phyloP scores from a whole-genome alignment of 2,797 vertebrate genomes.

The Benthosema pterotum region DNA sequence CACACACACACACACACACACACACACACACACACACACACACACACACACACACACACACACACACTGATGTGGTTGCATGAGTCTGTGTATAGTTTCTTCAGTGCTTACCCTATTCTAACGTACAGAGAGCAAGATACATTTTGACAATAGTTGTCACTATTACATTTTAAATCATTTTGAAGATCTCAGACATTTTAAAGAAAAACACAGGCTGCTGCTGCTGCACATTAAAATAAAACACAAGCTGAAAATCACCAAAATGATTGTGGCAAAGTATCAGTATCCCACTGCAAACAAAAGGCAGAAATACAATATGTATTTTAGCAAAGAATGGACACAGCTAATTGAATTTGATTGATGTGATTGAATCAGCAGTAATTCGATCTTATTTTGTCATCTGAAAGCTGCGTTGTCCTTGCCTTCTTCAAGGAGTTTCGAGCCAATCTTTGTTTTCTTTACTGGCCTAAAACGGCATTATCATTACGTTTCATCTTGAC shows the following conservation, averaged over 20 bases:
- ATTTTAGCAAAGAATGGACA: conserved; percentile 13
- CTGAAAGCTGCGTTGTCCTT: conserved; percentile 50
- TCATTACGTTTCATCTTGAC: conserved; percentile 5
- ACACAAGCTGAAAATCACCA: too few relatives aligned
- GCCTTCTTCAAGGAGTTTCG: conserved; percentile 22
- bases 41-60: conserved; percentile 1
- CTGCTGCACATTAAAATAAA: too few relatives aligned
- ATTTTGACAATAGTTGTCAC: conserved; percentile 31
- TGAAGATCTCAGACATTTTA: too few relatives aligned
- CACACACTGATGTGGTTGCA: not conserved
- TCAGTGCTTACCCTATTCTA: conserved; percentile 22
- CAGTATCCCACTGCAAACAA: not conserved
- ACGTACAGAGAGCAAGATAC: conserved; percentile 17
- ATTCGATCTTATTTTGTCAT: conserved; percentile 41
- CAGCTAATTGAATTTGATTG: conserved; percentile 14
- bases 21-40: conserved; percentile 8
- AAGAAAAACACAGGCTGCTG: too few relatives aligned
- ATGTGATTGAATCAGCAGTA: conserved; percentile 43
- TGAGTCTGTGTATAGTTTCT: conserved; percentile 14
- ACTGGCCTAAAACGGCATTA: conserved; percentile 19
- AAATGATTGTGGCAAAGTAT: too few relatives aligned
- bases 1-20: conserved; percentile 7
- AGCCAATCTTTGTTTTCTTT: conserved; percentile 26
- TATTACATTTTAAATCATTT: too few relatives aligned
- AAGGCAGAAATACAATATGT: not conserved